Conservation (phyloP, 2,797 vertebrate species). For the Aldrovandia affinis region DNA sequence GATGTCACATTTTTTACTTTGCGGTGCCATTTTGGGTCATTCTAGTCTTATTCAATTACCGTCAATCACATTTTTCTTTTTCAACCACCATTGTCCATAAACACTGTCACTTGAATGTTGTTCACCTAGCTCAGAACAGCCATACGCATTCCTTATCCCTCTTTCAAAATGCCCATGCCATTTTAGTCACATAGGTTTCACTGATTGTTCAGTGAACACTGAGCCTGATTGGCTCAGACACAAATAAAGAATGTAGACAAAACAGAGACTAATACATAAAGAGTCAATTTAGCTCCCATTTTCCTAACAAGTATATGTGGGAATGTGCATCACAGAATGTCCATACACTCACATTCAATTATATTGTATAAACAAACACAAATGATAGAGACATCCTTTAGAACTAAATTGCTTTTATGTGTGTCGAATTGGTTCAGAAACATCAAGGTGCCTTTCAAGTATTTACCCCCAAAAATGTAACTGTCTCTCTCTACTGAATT, state of each 20-base stretch:
- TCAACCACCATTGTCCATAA: neutral
- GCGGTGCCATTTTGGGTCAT: neutral
- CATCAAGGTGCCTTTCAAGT: neutral
- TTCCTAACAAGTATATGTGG: neutral
- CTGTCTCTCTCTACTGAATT: neutral
- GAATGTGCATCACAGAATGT: neutral
- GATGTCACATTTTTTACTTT: neutral
- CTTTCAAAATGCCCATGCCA: neutral
- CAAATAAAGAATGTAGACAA: neutral
- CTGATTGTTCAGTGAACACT: neutral
- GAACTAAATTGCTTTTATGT: neutral
- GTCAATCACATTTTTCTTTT: neutral
- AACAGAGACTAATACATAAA: neutral
- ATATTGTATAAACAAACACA: neutral
- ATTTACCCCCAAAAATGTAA: neutral
- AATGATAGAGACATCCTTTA: neutral
- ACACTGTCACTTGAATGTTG: neutral
- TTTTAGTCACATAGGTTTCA: neutral
- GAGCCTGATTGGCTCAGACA: neutral
- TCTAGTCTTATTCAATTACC: neutral
- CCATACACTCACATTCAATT: neutral
- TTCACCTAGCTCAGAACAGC: neutral
- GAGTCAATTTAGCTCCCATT: neutral
- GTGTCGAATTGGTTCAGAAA: neutral
- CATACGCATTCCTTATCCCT: neutral